A percentile compares a stretch with the other conserved stretches of the same genome.
These are phyloP conservation scores for Drymodes brunneopygia DNA, from an alignment of 2,113 vertebrate species.

Conservation along the genomic window DNA sequence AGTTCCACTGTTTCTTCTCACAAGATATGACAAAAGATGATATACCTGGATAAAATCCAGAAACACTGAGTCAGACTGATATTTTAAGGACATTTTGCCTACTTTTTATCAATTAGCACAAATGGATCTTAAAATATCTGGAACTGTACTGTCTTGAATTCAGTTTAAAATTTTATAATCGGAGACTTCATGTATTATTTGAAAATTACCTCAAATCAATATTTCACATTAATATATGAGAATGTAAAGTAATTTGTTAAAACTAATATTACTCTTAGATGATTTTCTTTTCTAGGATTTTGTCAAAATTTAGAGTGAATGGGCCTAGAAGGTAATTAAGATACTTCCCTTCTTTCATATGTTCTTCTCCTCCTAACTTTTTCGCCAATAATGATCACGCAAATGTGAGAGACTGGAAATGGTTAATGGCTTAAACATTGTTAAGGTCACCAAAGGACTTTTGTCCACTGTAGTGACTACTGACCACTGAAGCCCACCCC, in stretches of 20 bases:
- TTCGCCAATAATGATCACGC: neutral
- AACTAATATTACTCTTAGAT: neutral
- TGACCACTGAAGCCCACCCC: neutral
- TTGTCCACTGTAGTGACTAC: fast-evolving
- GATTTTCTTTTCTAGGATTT: neutral
- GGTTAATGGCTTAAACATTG: neutral
- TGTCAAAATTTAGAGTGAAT: neutral
- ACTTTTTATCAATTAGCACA: neutral
- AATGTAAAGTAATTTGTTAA: neutral
- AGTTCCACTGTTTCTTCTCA: neutral
- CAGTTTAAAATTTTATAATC: neutral
- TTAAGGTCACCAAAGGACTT: neutral
- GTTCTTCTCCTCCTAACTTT: neutral
- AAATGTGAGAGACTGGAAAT: neutral
- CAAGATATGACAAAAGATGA: neutral
- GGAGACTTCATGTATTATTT: neutral
- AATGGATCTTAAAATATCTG: neutral
- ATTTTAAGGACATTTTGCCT: neutral
- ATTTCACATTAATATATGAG: neutral
- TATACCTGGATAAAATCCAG: neutral
- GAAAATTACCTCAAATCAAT: neutral
- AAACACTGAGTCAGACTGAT: neutral
- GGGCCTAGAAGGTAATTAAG: neutral
- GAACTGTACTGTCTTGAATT: neutral
- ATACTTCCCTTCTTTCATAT: neutral